Evolutionary conservation across 2,797 vertebrate species (phyloP).

Genomic region (Poliocrania exsul): DNA sequence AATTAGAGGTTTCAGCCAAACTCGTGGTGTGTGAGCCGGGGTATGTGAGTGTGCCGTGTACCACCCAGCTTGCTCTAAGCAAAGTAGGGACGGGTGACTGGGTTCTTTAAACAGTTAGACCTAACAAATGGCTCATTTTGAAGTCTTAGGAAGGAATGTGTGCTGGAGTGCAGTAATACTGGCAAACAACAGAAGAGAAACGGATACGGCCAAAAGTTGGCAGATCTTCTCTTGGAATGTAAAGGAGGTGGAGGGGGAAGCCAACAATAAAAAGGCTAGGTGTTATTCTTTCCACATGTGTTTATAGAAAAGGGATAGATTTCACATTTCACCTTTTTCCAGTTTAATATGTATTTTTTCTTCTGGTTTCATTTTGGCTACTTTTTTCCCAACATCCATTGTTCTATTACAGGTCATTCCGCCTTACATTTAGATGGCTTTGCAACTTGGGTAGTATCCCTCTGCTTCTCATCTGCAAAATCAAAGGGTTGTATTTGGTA

Average conservation of each 20-base stretch:
- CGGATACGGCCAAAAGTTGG: not conserved
- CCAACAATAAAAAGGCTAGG: slow-evolving; percentile 39
- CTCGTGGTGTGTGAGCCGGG: rapidly evolving
- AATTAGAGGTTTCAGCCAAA: not conserved
- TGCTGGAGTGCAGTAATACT: slow-evolving; percentile 12
- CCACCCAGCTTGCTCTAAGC: slow-evolving; percentile 37
- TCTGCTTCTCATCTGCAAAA: not conserved
- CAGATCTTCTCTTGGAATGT: slow-evolving; percentile 52
- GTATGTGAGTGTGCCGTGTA: rapidly evolving
- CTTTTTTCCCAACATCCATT: slow-evolving; percentile 1
- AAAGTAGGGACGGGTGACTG: not conserved
- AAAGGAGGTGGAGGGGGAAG: not conserved
- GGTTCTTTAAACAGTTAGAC: slow-evolving; percentile 21
- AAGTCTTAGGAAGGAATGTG: slow-evolving; percentile 54
- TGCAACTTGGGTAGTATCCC: not conserved
- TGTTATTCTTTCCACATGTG: slow-evolving; percentile 69
- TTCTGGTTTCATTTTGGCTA: slow-evolving; percentile 20
- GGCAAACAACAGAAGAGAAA: slow-evolving; percentile 48
- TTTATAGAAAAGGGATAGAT: slow-evolving; percentile 52
- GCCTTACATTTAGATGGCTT: not conserved
- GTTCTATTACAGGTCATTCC: not conserved
- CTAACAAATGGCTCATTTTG: slow-evolving; percentile 21
- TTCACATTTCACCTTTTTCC: slow-evolving; percentile 52
- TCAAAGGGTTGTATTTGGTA: not conserved
- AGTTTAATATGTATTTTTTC: slow-evolving; percentile 34